Conservation (phyloP, 2,113 vertebrate species). For the Corydoras maculifer region DNA sequence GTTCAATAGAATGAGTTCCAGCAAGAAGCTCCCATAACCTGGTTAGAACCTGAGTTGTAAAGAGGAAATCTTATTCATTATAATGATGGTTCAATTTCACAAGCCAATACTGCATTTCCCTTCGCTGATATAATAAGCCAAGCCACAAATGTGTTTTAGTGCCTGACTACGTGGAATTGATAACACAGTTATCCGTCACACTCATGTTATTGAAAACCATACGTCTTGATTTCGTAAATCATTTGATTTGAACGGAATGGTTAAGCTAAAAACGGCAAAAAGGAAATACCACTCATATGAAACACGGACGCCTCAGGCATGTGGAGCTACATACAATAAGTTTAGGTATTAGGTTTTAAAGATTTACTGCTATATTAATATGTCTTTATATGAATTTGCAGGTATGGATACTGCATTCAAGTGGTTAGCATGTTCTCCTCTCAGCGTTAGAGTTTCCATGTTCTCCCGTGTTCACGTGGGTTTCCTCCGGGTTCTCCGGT, state of each 20-base stretch:
- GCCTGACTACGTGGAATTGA: conserved; percentile 4
- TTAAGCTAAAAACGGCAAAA: neutral
- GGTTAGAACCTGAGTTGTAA: conserved; percentile 12
- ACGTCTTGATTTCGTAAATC: neutral
- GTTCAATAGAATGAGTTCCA: conserved; percentile 7
- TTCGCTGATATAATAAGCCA: conserved; percentile 29
- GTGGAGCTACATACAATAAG: neutral
- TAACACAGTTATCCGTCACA: conserved; percentile 5
- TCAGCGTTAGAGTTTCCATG: too few relatives aligned
- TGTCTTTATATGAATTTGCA: too few relatives aligned
- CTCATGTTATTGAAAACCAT: conserved; percentile 7
- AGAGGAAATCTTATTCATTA: conserved; percentile 10
- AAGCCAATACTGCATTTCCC: conserved; percentile 19
- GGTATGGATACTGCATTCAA: too few relatives aligned
- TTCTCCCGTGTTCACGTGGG: too few relatives aligned
- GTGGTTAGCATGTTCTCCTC: too few relatives aligned
- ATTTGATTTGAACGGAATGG: neutral
- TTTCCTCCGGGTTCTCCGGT: too few relatives aligned
- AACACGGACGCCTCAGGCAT: neutral
- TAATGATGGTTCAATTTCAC: conserved; percentile 29
- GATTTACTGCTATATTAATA: too few relatives aligned
- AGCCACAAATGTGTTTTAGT: conserved; percentile 15
- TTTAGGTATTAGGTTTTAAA: neutral
- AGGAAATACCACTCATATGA: neutral
- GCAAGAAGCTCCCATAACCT: conserved; percentile 1